Conservation (phyloP, 1,140 invertebrate genomes). For the Diorhabda sublineata region DNA sequence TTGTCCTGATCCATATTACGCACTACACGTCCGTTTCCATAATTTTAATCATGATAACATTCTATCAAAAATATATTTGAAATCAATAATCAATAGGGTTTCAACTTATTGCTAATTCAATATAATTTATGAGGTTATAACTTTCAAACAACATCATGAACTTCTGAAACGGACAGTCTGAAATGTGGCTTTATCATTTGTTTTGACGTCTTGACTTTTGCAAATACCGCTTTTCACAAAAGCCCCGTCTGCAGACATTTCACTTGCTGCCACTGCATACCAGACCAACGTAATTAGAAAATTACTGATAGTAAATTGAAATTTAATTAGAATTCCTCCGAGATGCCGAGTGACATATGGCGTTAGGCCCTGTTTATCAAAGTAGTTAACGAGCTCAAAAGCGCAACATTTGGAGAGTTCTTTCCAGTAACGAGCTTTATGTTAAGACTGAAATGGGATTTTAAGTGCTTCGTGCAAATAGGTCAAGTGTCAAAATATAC, state of each 20-base stretch:
- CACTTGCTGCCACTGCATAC: background rate
- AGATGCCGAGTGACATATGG: background rate
- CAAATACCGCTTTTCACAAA: background rate
- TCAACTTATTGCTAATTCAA: no score
- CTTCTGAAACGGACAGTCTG: background rate
- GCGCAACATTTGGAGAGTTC: background rate
- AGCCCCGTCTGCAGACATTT: background rate
- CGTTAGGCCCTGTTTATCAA: background rate
- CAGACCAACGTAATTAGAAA: conserved; percentile 2
- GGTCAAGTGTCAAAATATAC: no score
- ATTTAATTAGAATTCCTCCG: background rate
- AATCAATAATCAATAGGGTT: no score
- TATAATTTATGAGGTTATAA: no score
- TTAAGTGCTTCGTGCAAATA: background rate
- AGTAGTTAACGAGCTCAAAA: background rate
- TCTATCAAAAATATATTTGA: no score
- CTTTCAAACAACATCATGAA: no score
- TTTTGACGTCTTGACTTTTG: background rate
- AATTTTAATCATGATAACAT: no score
- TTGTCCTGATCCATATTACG: no score
- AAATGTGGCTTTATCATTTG: background rate
- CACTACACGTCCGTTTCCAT: no score
- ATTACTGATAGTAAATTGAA: background rate
- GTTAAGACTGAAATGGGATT: background rate
- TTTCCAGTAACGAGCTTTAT: background rate